Base-by-base conservation (phyloP, 2,888 invertebrate species). In the Punctoribates punctum region DNA sequence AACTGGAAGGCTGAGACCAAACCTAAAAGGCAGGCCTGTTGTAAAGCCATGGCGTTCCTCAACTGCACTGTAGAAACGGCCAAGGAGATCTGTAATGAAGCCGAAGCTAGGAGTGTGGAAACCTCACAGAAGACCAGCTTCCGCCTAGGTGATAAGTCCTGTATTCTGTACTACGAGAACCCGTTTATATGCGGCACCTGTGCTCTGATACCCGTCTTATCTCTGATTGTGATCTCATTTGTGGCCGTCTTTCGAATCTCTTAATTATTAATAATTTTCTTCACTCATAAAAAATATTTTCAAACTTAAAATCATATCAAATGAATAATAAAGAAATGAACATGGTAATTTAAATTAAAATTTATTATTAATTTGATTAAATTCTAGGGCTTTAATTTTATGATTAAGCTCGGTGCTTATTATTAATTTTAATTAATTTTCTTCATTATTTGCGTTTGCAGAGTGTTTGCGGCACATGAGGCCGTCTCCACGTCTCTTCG, bases 1-100 rank as follows among this genome's bases (percentile, higher is more conserved):
- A 29, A 67, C n/a, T 67, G 67, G 67, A 67, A 67, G 38, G 6
- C 20, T 8, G 67, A 67, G 17, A 67, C 67, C 25, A 29, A 67
- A 4, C 13, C 34, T 6, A 38, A 67, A 20, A 29, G n/a, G 20
- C 67, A 38, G 20, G n/a, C 8, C 8, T 67, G 67, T 17, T 67
- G 67, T 38, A 29, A 34, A 11, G 1, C 38, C 8, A 17, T 67
- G 38, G 29, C 27, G 8, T 34, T 38, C 9, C n/a, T 27, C n/a
- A n/a, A 38, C 20, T 67, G 67, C 38, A 15, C 38, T 29, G 3
- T 67, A 4, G 38, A 67, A 9, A 38, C 20, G 6, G 67, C 67
- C 1, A 67, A 67, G 20, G 9, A 29, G 20, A n/a, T 67, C 17
- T 67, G 67, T n/a, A 67, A 4, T 9, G 38, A 38, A 6, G 1